Base-by-base conservation (phyloP, 2,113 vertebrate genomes). In the Phodopus roborovskii region DNA sequence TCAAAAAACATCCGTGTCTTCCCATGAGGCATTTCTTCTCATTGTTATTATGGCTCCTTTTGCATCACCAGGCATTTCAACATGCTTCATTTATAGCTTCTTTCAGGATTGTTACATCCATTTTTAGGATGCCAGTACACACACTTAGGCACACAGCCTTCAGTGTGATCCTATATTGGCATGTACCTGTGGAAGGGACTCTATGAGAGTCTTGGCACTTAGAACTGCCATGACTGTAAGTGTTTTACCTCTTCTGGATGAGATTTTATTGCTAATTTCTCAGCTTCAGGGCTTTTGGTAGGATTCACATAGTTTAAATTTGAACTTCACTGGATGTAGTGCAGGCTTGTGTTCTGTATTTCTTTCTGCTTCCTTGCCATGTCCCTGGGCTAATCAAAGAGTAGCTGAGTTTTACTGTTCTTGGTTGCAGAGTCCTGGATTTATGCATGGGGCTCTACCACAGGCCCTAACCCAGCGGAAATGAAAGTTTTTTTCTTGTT, bases 201-300 rank as follows among this genome's bases (percentile, higher is more conserved):
- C n/a, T 56, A 26, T 2, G n/a, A 78, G 71, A 74, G 88, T 82
- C 39, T 77, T 53, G 68, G 48, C 60, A 62, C 60, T 73, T 60
- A 42, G 10, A 81, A 62, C 16, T 68, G 26, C 86, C 20, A 9
- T 5, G 7, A 73, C 10, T 85, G 5, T 24, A 56, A 56, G 68
- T 24, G 85, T 62, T 64, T 88, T 56, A 33, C 53, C 42, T 70
- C 11, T 36, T 92, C 74, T 66, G 45, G 22, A 28, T 20, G 33
- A 68, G 82, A 6, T 82, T 94, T 79, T 70, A 78, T 30, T 92
- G 78, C n/a, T 89, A 78, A 91, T 75, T 77, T 94, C 42, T 89
- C 50, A 70, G 77, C 48, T 87, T 70, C 68, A 50, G 64, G 26
- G 36, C 62, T 96, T 92, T 91, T n/a, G 88, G 13, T 26, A n/a